These are phyloP conservation scores for Spinibarbus caldwelli DNA, from an alignment of 2,797 vertebrate genomes.

Conservation along the genomic window DNA sequence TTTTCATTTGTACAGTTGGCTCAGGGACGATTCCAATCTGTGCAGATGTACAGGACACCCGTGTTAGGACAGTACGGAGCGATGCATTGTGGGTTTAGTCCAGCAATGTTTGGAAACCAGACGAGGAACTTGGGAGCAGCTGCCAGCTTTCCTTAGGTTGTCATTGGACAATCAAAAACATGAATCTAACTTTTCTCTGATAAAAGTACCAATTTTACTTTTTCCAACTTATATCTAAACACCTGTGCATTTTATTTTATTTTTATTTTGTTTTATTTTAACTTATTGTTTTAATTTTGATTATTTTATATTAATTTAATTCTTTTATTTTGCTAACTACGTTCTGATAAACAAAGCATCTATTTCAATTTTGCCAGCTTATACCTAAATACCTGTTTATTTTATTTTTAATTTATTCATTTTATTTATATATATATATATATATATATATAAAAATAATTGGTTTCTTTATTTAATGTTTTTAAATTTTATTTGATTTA, in stretches of 20 bases:
- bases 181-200: neutral
- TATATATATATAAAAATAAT: too few species aligned
- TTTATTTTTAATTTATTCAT: too few species aligned
- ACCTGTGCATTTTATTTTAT: neutral
- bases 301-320: neutral
- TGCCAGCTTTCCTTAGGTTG: conserved; percentile 41
- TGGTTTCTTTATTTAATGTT: neutral
- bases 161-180: neutral
- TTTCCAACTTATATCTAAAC: neutral
- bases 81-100: conserved; percentile 33
- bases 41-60: conserved; percentile 39
- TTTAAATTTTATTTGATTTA: neutral
- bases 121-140: conserved; percentile 18
- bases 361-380: neutral
- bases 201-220: neutral
- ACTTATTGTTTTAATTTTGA: too few species aligned
- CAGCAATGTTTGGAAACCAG: conserved; percentile 35
- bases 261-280: too few species aligned
- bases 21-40: conserved; percentile 13
- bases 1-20: conserved; percentile 52
- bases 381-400: neutral
- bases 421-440: too few species aligned
- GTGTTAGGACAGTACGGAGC: conserved; percentile 28
- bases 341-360: neutral
- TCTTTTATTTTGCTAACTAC: neutral